Evolutionary conservation across 2,797 vertebrate genomes (phyloP).

Genomic region (Phylloscopus collybita): DNA sequence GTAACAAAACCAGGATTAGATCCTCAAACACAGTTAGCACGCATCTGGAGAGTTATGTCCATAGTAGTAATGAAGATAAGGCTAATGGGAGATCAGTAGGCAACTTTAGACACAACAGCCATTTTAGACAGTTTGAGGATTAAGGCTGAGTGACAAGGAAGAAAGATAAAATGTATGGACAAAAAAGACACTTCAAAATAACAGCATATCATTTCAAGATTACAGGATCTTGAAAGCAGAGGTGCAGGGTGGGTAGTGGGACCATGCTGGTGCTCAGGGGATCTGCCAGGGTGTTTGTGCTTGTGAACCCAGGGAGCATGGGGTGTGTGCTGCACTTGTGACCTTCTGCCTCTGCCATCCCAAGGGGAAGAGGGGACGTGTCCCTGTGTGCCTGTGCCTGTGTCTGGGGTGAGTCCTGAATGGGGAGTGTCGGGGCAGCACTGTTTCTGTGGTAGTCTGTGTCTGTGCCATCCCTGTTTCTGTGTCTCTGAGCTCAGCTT

Average conservation of each 20-base stretch:
- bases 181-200: neutral
- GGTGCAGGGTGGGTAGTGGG: rapidly evolving
- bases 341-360: neutral
- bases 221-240: too few species aligned
- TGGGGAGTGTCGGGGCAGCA: rapidly evolving
- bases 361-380: rapidly evolving
- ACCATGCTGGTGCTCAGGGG: rapidly evolving
- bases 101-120: neutral
- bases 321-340: too few species aligned
- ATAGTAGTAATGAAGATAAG: neutral
- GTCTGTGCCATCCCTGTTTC: neutral
- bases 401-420: too few species aligned
- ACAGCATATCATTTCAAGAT: neutral
- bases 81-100: neutral
- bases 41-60: neutral
- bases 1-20: neutral
- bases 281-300: rapidly evolving
- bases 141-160: neutral
- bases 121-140: neutral
- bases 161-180: neutral
- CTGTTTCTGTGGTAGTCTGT: rapidly evolving
- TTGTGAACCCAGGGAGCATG: rapidly evolving
- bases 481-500: neutral
- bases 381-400: neutral
- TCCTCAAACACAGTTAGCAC: neutral